A percentile compares a stretch with the other conserved stretches of the same genome.
These are phyloP conservation scores for Petrocephalus zakoni DNA, from an alignment of 2,113 vertebrate species.

Conservation along the genomic window DNA sequence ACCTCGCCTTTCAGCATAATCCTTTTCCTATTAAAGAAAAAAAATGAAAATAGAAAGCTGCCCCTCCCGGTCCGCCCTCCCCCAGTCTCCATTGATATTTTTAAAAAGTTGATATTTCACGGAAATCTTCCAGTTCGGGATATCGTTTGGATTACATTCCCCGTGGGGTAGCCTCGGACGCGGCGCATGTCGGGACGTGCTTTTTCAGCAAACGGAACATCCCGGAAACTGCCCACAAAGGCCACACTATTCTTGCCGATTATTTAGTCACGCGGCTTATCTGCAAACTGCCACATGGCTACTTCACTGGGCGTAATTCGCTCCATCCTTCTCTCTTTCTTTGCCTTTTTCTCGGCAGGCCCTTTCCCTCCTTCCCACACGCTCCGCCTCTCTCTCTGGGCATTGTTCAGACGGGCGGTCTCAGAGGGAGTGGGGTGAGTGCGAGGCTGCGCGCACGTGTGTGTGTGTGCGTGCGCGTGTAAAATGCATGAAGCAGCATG, in stretches of 20 bases:
- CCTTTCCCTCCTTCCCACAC: neutral
- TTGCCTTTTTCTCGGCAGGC: neutral
- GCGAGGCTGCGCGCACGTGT: neutral
- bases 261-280: constrained; percentile 54
- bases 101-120: constrained; percentile 34
- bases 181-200: constrained; percentile 39
- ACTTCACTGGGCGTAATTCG: constrained; percentile 38
- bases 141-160: constrained; percentile 46
- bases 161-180: constrained; percentile 37
- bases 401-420: neutral
- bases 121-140: constrained; percentile 41
- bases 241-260: constrained; percentile 50
- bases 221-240: constrained; percentile 34
- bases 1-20: constrained; percentile 37
- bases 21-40: constrained; percentile 40
- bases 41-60: neutral
- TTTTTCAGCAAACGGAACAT: constrained; percentile 42
- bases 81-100: constrained; percentile 51
- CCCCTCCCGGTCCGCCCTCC: constrained; percentile 7
- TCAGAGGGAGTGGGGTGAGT: neutral
- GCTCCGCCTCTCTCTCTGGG: neutral
- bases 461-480: neutral
- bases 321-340: constrained; percentile 18
- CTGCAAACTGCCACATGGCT: constrained; percentile 61
- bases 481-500: neutral